A percentile compares a stretch with the other conserved stretches of the same genome.
Conservation (phyloP, 2,888 invertebrate species). For the Cephonodes hylas region DNA sequence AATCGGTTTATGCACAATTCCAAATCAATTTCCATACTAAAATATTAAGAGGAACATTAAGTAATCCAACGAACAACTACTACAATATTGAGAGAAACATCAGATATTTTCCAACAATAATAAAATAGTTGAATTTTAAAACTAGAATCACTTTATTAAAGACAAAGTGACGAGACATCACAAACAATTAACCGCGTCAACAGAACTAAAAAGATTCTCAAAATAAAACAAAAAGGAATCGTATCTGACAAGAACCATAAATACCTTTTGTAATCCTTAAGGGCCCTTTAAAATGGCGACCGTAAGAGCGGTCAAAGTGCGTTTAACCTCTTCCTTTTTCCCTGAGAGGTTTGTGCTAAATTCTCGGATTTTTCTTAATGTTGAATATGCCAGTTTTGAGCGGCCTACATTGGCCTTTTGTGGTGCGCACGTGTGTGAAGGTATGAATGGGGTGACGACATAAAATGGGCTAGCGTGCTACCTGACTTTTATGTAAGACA, state of each 20-base stretch:
- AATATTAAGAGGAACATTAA: background rate
- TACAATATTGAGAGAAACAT: too few species aligned
- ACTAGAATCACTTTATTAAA: too few species aligned
- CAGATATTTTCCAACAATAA: too few species aligned
- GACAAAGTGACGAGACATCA: background rate
- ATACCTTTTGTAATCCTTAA: slow-evolving; percentile 1
- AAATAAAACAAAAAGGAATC: background rate
- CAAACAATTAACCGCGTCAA: background rate
- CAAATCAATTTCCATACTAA: too few species aligned
- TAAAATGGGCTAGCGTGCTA: background rate
- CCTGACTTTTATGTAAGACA: background rate
- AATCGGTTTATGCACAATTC: too few species aligned
- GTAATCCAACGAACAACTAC: background rate
- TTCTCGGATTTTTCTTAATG: background rate
- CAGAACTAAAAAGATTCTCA: background rate
- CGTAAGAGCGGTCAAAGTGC: background rate
- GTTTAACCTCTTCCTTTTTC: background rate
- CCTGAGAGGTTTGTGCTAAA: background rate
- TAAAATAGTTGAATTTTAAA: too few species aligned
- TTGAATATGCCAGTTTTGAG: background rate
- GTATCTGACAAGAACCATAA: background rate
- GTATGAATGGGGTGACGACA: background rate
- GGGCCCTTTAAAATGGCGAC: background rate
- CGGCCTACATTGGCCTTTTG: background rate
- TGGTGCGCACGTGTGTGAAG: background rate